Evolutionary conservation across 1,140 invertebrate genomes (phyloP), one percentile per base, ranked within the genome.

Genomic region (Leptinotarsa undecemlineata): DNA sequence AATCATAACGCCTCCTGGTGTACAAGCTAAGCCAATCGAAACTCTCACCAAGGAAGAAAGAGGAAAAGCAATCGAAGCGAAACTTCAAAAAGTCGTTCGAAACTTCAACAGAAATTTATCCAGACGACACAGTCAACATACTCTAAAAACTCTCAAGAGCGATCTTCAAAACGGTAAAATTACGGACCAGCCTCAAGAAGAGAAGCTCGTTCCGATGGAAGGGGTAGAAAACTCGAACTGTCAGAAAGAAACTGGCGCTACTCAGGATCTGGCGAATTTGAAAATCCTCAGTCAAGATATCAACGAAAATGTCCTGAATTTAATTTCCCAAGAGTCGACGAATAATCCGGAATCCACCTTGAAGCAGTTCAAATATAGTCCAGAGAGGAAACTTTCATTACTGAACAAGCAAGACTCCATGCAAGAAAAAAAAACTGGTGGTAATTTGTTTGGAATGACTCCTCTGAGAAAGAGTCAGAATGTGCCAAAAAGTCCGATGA

Each of bases 21-120:
- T 8, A 17, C 14, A n/a, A 19, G 6, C 14, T 8, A 63, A 47
- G n/a, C 8, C 48, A 14, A 15, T 48, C 14, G 42, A 64, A 48
- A 63, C 33, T 47, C 42, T 13, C 5, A 64, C 11, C 17, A 72
- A 64, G 42, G 71, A 63, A 48, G 33, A 72, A 64, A 72, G 23
- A 64, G 63, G 26, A 15, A 72, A 64, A 17, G 71, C 60, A 15
- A 64, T 72, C 8, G 61, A 42, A 19, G 57, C 33, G 20, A 72
- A 72, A 33, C 21, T 72, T n/a, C 60, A 72, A 72, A 60, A 64
- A 48, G 60, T 72, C 14, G 21, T 48, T 14, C 60, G 23, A 60
- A 57, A 57, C 68, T 70, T 48, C 48, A 57, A 70, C 5, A 70
- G 48, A 26, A 51, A 6, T 70, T 57, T 57, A 14, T 68, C 21